phyloP scores from a whole-genome alignment of 2,888 invertebrate species.

The Polymixis lichenea region DNA sequence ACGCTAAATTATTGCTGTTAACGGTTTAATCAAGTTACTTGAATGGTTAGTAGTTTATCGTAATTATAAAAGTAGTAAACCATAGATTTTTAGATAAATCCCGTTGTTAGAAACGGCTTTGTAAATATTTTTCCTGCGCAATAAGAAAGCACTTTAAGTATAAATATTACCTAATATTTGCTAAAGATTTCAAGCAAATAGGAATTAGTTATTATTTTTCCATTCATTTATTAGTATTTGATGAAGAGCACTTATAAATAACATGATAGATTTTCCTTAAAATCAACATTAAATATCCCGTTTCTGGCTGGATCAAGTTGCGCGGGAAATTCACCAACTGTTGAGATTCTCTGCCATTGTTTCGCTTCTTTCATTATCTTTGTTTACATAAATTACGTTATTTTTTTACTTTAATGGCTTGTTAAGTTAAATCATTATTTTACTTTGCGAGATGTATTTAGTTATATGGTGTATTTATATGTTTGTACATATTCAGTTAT shows the following conservation, averaged over 20 bases:
- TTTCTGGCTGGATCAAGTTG: constrained; percentile 7
- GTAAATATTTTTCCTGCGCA: constrained; percentile 10
- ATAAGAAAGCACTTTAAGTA: background rate
- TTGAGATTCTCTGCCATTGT: background rate
- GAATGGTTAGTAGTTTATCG: constrained; percentile 34
- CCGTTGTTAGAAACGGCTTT: constrained; percentile 24
- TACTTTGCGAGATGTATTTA: background rate
- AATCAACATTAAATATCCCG: constrained; percentile 7
- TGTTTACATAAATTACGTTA: constrained; percentile 1
- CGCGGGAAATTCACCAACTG: constrained; percentile 57
- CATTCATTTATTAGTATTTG: background rate
- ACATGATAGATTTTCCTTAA: constrained; percentile 3
- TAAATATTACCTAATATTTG: too few relatives aligned
- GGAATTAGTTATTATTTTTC: background rate
- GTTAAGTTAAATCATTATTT: background rate
- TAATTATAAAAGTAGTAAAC: constrained; percentile 66
- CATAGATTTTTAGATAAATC: constrained; percentile 67
- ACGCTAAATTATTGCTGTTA: constrained; percentile 30
- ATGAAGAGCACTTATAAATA: background rate
- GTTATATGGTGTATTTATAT: background rate
- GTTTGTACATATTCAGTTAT: background rate
- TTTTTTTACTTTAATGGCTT: constrained; percentile 7
- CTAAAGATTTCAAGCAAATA: background rate
- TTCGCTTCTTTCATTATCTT: background rate
- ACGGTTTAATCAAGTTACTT: constrained; percentile 33